Evolutionary conservation across 2,113 vertebrate species (phyloP), one percentile per base, ranked within the genome.

Genomic region (Silurus glanis): DNA sequence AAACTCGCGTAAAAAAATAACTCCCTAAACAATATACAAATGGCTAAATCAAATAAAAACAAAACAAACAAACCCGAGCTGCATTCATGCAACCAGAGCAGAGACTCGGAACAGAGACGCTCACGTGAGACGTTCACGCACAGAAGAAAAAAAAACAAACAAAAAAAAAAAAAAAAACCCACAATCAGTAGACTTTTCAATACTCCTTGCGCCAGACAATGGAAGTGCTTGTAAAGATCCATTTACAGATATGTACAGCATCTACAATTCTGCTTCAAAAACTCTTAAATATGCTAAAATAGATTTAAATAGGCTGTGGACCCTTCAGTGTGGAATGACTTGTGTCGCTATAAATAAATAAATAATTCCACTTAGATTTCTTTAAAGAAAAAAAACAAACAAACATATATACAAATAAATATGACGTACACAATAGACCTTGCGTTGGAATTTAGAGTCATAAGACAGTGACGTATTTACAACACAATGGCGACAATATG

Each of bases 281-380:
- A 76, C 90, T 88, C 78, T 91, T 91, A 93, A 93, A 91, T 92
- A 92, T 89, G 80, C 51, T 90, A 87, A 91, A 91, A 91, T 84
- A 88, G 16, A 85, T 83, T 91, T 93, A 93, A 94, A 94, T 92
- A 93, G 93, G 90, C 45, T 47, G 89, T 92, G 94, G 93, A 93
- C 92, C 93, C 93, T 95, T 94, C 93, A 88, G 89, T 90, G 95
- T 93, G 96, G 95, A 96, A 95, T 96, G 96, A 95, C 92, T 71
- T 13, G 49, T 66, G 90, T 89, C 80, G 91, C 93, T 95, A 92
- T 92, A 95, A 94, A 97, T 97, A 98, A 98, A 98, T 98, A 98
- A 97, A 94, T 90, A 97, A 94, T 89, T 91, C 92, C 91, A 88
- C 91, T 56, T 89, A 85, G 83, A 84, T 93, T 90, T 94, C 61